These are phyloP conservation scores for Epizoanthus scotinus DNA, from an alignment of 92 coral and sea anemone species.

Conservation along the genomic window DNA sequence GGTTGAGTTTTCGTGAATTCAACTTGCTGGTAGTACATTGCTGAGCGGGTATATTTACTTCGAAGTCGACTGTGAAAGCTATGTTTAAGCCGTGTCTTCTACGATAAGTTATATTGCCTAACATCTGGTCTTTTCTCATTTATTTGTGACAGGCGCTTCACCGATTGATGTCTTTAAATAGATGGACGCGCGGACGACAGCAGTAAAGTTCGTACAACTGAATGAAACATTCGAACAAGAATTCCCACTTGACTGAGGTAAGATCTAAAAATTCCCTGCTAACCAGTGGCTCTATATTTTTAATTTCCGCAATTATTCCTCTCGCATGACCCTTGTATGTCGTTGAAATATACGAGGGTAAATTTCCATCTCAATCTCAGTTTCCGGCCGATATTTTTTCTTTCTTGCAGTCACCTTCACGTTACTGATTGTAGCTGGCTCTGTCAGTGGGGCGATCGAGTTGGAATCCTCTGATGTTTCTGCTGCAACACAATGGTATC, in stretches of 20 bases:
- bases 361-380: constrained; percentile 23
- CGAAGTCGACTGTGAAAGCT: neutral
- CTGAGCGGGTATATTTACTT: neutral
- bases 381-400: constrained; percentile 74
- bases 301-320: constrained; percentile 1
- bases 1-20: neutral
- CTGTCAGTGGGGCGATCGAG: constrained; percentile 60
- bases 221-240: constrained; percentile 19
- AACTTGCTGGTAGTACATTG: neutral
- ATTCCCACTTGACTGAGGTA: constrained; percentile 31
- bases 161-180: constrained; percentile 39
- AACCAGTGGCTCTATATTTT: constrained; percentile 3
- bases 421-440: constrained; percentile 56
- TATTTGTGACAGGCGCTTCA: constrained; percentile 40
- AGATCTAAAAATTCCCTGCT: neutral
- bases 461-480: constrained; percentile 61
- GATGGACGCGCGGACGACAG: constrained; percentile 20
- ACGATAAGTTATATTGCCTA: neutral
- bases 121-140: constrained; percentile 33
- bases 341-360: constrained; percentile 8
- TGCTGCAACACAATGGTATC: constrained; percentile 83
- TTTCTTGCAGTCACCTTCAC: constrained; percentile 50
- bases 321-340: constrained; percentile 9
- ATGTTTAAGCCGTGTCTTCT: neutral
- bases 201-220: constrained; percentile 33